Percentiles rank a stretch among this genome's conserved stretches.
phyloP scores from a whole-genome alignment of 1,140 invertebrate genomes.

The Drosophila rhopaloa region DNA sequence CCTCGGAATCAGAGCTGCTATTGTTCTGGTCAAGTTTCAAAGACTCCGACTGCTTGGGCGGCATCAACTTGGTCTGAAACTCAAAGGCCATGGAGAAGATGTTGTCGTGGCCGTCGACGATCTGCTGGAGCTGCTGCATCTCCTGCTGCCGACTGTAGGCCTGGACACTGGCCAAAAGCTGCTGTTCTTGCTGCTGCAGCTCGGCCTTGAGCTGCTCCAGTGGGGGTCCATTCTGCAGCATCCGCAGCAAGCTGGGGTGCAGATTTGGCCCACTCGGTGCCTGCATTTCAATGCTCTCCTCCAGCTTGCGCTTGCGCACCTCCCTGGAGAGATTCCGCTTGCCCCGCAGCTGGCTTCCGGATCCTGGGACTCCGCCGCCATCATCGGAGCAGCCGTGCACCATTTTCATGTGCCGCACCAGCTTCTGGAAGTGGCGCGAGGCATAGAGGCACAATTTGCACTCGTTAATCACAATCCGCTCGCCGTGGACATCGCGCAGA shows the following conservation, averaged over 20 bases:
- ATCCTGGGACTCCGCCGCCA: slow-evolving; percentile 15
- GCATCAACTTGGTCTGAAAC: slow-evolving; percentile 51
- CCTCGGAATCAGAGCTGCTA: slow-evolving; percentile 57
- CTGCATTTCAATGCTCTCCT: slow-evolving; percentile 65
- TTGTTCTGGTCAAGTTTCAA: slow-evolving; percentile 23
- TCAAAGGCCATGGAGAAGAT: slow-evolving; percentile 79
- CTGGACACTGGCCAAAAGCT: slow-evolving; percentile 53
- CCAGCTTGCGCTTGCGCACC: slow-evolving; percentile 68
- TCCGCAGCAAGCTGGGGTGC: background rate
- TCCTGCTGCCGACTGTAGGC: slow-evolving; percentile 66
- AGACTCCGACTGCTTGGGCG: slow-evolving; percentile 15
- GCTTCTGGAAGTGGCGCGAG: slow-evolving; percentile 93
- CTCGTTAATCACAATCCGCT: slow-evolving; percentile 91
- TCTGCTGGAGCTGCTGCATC: slow-evolving; percentile 51
- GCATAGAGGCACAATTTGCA: slow-evolving; percentile 94
- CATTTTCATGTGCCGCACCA: slow-evolving; percentile 92
- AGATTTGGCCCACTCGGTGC: background rate
- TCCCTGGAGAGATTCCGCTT: slow-evolving; percentile 71
- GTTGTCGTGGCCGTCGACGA: slow-evolving; percentile 51
- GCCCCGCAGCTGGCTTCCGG: slow-evolving; percentile 41
- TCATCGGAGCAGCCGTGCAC: slow-evolving; percentile 87
- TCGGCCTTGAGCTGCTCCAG: slow-evolving; percentile 71
- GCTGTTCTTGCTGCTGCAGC: slow-evolving; percentile 62
- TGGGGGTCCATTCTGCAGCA: slow-evolving; percentile 43
- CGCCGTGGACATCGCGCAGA: slow-evolving; percentile 90